Base-by-base conservation (phyloP, 2,113 vertebrate genomes). In the Aramus guarauna region DNA sequence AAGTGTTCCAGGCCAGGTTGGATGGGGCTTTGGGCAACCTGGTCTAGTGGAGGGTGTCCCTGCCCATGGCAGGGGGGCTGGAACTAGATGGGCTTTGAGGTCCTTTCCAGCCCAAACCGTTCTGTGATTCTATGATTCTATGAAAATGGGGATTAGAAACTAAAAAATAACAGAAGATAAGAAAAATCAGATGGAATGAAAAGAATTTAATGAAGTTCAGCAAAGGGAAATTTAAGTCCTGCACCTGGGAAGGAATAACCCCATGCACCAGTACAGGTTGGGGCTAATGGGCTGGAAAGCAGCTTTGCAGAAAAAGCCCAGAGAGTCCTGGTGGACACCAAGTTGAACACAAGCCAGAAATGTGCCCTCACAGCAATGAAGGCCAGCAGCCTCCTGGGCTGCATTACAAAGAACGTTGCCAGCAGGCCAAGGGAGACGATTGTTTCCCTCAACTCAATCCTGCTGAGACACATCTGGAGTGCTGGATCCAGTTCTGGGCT, bases 401-500 rank as follows among this genome's bases (percentile, higher is more conserved):
- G 58, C n/a, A 11, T 21, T 50, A 30, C 34, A 64, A 32, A 68
- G 6, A 59, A 10, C 0, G 3, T 1, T 64, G 39, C 14, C 48
- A 56, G 73, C 18, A 50, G 48, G 7, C 18, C 3, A 1, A 68
- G 62, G 24, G 15, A 73, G 16, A 30, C 4, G 23, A 52, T 24
- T 6, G 1, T 66, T 58, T 20, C 34, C 34, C 37, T 82, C 0
- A 0, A 24, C 9, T 69, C 74, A 71, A 48, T n/a, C 58, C 59
- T 73, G 50, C 16, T 18, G 45, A 80, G 73, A 73, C n/a, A 36
- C 41, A 73, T 68, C 21, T 9, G 3, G 9, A 72, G 24, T 29
- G 9, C n/a, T 76, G 58, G 47, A 62, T 48, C 11, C 53, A 68
- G 4, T 24, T 39, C 22, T 68, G 53, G 17, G 68, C 53, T 73